Base-by-base conservation (phyloP, 2,113 vertebrate species). In the human (Homo sapiens) region DNA sequence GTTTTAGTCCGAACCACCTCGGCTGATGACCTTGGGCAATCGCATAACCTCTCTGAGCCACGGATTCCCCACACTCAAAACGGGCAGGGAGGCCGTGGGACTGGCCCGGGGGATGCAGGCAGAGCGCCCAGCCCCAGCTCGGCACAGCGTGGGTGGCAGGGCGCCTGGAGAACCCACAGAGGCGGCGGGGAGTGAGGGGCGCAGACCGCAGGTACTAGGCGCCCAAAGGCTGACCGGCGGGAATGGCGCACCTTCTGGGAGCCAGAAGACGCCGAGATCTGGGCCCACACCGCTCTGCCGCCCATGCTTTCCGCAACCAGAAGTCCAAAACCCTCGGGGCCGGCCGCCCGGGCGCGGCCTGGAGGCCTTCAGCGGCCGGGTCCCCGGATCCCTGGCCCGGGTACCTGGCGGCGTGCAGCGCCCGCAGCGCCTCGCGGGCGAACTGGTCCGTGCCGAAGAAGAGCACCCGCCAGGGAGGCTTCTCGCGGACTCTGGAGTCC, bases 401-500 rank as follows among this genome's bases (percentile, higher is more conserved):
- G 90, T 97, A 99, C 99, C 99, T 99, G 98, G 98, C 98, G 22
- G 97, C 97, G 78, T 98, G 89, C 72, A 99, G 98, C 7, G 97
- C 97, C 55, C 98, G 98, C 1, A 99, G 98, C 16, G 99, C 97
- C 45, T 99, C 99, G 27, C 98, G 96, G 4, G 99, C 99, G 95
- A 99, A 99, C 0, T 97, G 97, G 95, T 99, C 99, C 0, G 99
- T 99, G 50, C 99, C 99, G 52, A 99, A 99, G 97, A 99, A 99
- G 23, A 99, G 93, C 13, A 99, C 98, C 17, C 99, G 98, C 99
- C 99, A 99, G 0, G 99, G 99, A 6, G 99, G 99, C 82, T 97
- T 97, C 3, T 96, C 93, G 18, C 98, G 93, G 50, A 75, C 64
- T 45, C 80, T 52, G 6, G 61, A 0, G 27, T 64, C 43, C 8